Conservation (phyloP, 2,888 invertebrate species). For the Microctonus hyperodae region DNA sequence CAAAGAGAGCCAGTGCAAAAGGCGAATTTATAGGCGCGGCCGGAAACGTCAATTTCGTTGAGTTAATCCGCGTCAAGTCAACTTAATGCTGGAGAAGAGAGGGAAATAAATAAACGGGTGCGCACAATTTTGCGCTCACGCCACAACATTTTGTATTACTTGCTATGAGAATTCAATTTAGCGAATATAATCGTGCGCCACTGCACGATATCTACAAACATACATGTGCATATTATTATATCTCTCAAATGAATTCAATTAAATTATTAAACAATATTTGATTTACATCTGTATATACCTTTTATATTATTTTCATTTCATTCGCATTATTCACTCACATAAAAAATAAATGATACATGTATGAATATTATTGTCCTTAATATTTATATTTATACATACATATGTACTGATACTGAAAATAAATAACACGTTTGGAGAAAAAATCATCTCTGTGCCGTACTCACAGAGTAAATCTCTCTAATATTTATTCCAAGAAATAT, state of each 20-base stretch:
- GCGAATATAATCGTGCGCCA: constrained; percentile 37
- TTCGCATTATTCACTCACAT: neutral
- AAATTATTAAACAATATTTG: constrained; percentile 22
- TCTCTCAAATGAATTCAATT: constrained; percentile 13
- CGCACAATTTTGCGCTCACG: neutral
- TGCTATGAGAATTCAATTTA: constrained; percentile 44
- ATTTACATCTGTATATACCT: constrained; percentile 15
- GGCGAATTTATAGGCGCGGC: constrained; percentile 49
- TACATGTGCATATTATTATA: neutral
- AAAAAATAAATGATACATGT: neutral
- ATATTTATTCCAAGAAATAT: neutral
- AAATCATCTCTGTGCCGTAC: neutral
- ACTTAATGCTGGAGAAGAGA: constrained; percentile 10
- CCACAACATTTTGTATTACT: neutral
- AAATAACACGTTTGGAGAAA: neutral
- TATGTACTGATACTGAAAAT: no score
- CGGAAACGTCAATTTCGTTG: constrained; percentile 56
- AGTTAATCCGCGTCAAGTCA: constrained; percentile 47
- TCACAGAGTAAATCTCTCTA: constrained; percentile 5
- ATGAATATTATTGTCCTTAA: neutral
- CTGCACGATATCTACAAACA: no score
- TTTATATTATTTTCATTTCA: neutral
- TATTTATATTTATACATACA: neutral
- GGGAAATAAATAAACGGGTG: neutral
- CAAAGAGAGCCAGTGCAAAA: neutral